These are phyloP conservation scores for Sesia bembeciformis DNA, from an alignment of 2,888 invertebrate species.

Conservation along the genomic window DNA sequence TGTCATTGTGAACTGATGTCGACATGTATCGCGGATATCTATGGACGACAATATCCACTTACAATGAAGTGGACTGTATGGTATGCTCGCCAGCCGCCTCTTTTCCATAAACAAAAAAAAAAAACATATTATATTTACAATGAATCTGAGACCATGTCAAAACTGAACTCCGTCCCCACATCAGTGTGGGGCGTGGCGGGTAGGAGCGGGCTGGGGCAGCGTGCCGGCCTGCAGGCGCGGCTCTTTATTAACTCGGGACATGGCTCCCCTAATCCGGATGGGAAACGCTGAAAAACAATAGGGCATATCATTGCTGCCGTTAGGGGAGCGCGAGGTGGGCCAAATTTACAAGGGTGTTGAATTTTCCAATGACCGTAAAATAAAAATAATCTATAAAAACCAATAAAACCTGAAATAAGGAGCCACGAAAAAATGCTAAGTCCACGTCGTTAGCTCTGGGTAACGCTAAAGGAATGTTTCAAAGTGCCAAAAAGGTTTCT, in stretches of 20 bases:
- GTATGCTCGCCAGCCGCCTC: background rate
- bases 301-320: too few species aligned
- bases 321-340: too few species aligned
- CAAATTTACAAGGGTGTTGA: too few species aligned
- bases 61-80: background rate
- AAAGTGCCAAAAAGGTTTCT: too few species aligned
- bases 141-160: background rate
- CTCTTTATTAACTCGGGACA: constrained; percentile 49
- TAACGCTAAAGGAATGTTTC: too few species aligned
- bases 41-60: background rate
- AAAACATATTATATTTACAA: background rate
- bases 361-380: too few species aligned
- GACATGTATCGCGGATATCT: too few species aligned
- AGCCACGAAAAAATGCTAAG: too few species aligned
- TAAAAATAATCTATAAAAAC: too few species aligned
- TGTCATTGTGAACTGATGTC: too few species aligned
- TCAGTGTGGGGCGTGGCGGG: background rate
- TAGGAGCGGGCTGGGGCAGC: constrained; percentile 25
- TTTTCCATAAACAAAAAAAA: background rate
- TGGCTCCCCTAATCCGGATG: constrained; percentile 26
- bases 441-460: too few species aligned
- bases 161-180: background rate
- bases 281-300: constrained; percentile 17
- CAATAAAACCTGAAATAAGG: too few species aligned
- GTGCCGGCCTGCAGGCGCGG: constrained; percentile 39